These are phyloP conservation scores for Myotis pilosus DNA, from an alignment of 2,797 vertebrate species.

Conservation along the genomic window DNA sequence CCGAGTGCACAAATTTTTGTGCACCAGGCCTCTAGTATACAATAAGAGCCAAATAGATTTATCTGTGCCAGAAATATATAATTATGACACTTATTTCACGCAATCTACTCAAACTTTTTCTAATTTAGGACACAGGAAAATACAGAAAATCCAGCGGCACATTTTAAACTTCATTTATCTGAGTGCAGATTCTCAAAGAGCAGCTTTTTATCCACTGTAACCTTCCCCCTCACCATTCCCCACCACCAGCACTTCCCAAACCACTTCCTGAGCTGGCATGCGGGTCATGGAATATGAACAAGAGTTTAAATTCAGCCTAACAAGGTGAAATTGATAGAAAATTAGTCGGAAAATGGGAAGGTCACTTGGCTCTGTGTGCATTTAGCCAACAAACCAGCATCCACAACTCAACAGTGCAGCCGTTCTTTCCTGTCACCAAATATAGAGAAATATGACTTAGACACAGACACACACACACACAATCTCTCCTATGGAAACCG, in stretches of 20 bases:
- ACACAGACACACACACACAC: not conserved
- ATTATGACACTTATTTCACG: not conserved
- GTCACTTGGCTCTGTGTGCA: not conserved
- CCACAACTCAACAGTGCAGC: not conserved
- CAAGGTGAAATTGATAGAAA: not conserved
- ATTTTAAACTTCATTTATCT: not conserved
- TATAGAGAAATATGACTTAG: not conserved
- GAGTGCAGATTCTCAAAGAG: not conserved
- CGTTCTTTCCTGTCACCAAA: not conserved
- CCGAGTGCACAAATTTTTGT: too few relatives aligned
- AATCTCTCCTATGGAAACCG: not conserved
- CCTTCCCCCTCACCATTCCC: not conserved
- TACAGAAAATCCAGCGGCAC: not conserved
- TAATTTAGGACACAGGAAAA: not conserved
- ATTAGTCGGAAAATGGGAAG: not conserved
- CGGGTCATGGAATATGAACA: not conserved
- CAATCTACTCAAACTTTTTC: not conserved
- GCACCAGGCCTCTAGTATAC: too few relatives aligned
- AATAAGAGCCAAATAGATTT: not conserved
- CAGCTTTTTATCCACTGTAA: not conserved
- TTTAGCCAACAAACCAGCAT: not conserved
- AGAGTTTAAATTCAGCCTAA: not conserved
- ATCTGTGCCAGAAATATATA: not conserved
- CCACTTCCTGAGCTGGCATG: not conserved
- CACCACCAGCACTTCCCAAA: not conserved